Evolutionary conservation across 2,797 vertebrate species (phyloP), one percentile per base, ranked within the genome.

Genomic region (Centropyge bicolor): DNA sequence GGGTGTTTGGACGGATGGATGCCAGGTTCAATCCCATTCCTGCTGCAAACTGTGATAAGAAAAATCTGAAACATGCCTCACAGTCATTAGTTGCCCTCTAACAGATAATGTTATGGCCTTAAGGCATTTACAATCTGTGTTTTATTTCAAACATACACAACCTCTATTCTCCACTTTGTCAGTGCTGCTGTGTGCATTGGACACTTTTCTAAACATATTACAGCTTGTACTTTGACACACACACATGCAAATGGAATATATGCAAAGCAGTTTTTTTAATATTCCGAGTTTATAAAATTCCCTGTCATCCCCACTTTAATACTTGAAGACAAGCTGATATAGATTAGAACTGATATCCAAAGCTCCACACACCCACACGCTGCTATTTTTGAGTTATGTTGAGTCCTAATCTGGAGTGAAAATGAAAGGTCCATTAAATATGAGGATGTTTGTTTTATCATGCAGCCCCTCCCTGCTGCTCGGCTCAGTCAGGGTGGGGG

Each of bases 401-500:
- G 40, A 20, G 46, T 60, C n/a, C 46, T 70, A 74, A 84, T 80
- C 70, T 67, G 10, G 17, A 75, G 72, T 36, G 27, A 46, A 70
- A 82, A 85, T 78, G 45, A 81, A 46, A 64, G 31, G 27, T 57
- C 57, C 24, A 65, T 83, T 82, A 68, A 76, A 72, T 60, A 22
- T 0, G 14, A 46, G 71, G 69, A 67, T 82, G 87, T 83, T 82
- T 82, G 61, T 83, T 89, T 80, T 71, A 72, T 70, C 62, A 35
- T 60, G 31, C 62, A 40, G 66, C 74, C 27, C 43, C 55, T 74
- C 76, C 52, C 51, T 49, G 74, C 55, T 22, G 61, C 60, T 16
- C 41, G 49, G 45, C 48, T 48, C 41, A 69, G 65, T 36, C 12
- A 17, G 46, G 67, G 6, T 27, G 69, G 7, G n/a, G n/a, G n/a